phyloP scores from a whole-genome alignment of 2,113 vertebrate genomes.

The Dipodomys merriami region DNA sequence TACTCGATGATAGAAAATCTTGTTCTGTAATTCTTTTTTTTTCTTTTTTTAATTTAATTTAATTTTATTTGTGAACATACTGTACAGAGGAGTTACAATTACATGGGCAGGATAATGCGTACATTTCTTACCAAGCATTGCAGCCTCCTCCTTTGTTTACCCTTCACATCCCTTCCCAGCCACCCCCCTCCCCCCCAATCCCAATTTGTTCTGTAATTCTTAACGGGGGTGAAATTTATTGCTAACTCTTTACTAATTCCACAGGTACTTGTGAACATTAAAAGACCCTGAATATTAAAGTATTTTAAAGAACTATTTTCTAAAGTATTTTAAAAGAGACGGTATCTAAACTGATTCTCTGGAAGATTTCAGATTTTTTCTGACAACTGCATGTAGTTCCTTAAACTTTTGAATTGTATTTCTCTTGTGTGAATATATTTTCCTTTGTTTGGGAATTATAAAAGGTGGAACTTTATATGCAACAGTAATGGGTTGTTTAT shows the following conservation, averaged over 20 bases:
- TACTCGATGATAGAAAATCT: background rate
- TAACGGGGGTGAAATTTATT: background rate
- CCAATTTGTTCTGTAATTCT: too few relatives aligned
- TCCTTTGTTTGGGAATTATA: conserved; percentile 27
- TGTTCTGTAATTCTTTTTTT: background rate
- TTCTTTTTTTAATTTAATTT: too few relatives aligned
- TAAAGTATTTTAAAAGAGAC: conserved; percentile 7
- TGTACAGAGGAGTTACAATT: too few relatives aligned
- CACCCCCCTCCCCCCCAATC: too few relatives aligned
- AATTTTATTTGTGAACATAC: too few relatives aligned
- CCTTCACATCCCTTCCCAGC: too few relatives aligned
- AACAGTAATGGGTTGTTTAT: background rate
- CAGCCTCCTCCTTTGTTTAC: too few relatives aligned
- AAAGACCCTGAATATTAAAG: background rate
- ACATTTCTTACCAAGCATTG: too few relatives aligned
- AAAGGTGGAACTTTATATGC: background rate
- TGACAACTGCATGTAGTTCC: background rate
- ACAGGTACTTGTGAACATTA: background rate
- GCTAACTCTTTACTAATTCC: background rate
- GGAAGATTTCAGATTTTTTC: conserved; percentile 15
- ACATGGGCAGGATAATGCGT: too few relatives aligned
- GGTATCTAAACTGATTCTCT: conserved; percentile 23
- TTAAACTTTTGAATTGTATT: conserved; percentile 3
- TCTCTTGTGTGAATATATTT: background rate
- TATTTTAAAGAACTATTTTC: background rate